Percentiles rank a stretch among this genome's conserved stretches.
These are phyloP conservation scores for Tachysurus fulvidraco DNA, from an alignment of 2,113 vertebrate species.

Conservation along the genomic window DNA sequence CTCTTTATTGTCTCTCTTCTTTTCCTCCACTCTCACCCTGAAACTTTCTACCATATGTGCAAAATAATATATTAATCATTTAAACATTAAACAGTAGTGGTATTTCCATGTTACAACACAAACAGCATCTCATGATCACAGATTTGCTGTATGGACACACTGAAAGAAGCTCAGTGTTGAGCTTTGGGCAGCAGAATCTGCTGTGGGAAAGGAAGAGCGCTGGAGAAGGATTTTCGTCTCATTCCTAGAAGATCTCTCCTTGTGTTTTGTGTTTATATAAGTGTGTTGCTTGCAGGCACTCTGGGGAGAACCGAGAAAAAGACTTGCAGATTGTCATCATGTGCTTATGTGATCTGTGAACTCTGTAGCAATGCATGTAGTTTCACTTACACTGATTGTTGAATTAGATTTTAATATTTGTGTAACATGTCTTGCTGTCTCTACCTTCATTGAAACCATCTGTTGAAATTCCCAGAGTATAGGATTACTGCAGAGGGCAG, in stretches of 20 bases:
- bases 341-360: background rate
- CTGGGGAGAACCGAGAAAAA: background rate
- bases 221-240: slow-evolving; percentile 10
- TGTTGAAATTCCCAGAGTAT: slow-evolving; percentile 75
- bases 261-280: slow-evolving; percentile 17
- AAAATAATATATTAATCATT: background rate
- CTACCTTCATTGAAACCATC: slow-evolving; percentile 64
- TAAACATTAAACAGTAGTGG: background rate
- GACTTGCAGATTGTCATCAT: background rate
- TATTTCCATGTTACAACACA: background rate
- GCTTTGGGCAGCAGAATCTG: slow-evolving; percentile 6
- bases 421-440: slow-evolving; percentile 42
- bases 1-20: background rate
- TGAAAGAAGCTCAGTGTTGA: slow-evolving; percentile 16
- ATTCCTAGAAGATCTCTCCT: background rate
- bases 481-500: slow-evolving; percentile 65
- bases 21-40: background rate
- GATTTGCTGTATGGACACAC: background rate
- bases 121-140: background rate
- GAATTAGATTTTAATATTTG: slow-evolving; percentile 66
- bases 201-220: background rate
- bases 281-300: slow-evolving; percentile 11
- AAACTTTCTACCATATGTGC: background rate
- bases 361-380: slow-evolving; percentile 23
- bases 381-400: slow-evolving; percentile 34